Conservation (phyloP, 2,797 vertebrate genomes). For the Takifugu rubripes region DNA sequence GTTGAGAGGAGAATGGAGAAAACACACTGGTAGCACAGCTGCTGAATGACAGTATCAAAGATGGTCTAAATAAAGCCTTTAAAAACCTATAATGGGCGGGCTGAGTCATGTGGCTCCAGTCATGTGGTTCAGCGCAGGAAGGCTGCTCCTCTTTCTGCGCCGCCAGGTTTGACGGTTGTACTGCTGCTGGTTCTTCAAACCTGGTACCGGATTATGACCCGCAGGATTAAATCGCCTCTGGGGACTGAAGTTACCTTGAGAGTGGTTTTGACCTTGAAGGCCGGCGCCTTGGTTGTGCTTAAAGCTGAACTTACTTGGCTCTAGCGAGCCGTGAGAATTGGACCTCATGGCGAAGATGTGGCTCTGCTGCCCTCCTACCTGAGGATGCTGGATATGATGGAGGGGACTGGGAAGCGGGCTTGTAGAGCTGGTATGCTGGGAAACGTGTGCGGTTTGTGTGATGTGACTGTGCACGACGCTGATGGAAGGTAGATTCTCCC, state of each 20-base stretch:
- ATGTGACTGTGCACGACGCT: conserved; percentile 65
- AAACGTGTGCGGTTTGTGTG: conserved; percentile 48
- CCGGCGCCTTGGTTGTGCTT: conserved; percentile 59
- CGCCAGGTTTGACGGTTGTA: conserved; percentile 86
- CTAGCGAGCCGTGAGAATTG: conserved; percentile 61
- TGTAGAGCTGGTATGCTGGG: conserved; percentile 57
- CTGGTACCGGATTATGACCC: conserved; percentile 61
- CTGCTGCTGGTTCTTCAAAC: conserved; percentile 82
- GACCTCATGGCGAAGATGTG: conserved; percentile 61
- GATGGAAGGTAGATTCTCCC: conserved; percentile 66
- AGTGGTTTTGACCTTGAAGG: conserved; percentile 38
- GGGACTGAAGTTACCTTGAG: conserved; percentile 53
- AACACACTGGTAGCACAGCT: conserved; percentile 1
- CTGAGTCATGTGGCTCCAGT: background rate
- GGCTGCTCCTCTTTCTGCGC: conserved; percentile 79
- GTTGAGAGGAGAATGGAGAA: conserved; percentile 4
- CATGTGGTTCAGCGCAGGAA: conserved; percentile 78
- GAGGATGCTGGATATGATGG: conserved; percentile 66
- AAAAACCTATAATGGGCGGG: background rate
- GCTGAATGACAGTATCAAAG: conserved; percentile 3
- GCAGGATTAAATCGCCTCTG: conserved; percentile 50
- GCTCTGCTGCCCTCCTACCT: conserved; percentile 62
- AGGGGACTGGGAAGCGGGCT: conserved; percentile 69
- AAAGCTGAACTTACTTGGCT: conserved; percentile 69
- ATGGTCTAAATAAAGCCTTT: conserved; percentile 3